Evolutionary conservation across 1,140 invertebrate genomes (phyloP).

Genomic region (Formica selysi): DNA sequence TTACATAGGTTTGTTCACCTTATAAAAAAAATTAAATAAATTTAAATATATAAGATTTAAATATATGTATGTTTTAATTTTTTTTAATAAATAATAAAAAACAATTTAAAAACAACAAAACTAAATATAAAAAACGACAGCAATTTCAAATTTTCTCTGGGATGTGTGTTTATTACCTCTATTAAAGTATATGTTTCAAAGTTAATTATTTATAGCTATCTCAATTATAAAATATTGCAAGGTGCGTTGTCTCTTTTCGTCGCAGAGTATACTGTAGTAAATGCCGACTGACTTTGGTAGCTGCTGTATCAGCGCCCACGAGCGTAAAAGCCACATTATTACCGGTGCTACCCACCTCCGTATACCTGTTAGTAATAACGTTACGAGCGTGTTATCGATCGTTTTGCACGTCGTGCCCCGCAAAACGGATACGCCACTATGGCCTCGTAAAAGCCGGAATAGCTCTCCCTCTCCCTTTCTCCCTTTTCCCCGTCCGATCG

Average conservation of each 20-base stretch:
- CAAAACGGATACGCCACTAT: conserved; percentile 80
- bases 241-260: not conserved
- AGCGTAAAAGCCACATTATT: conserved; percentile 83
- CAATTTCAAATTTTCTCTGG: not conserved
- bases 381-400: conserved; percentile 83
- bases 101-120: not conserved
- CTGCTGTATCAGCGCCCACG: conserved; percentile 73
- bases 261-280: conserved; percentile 38
- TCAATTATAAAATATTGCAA: not conserved
- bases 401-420: conserved; percentile 81
- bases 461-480: conserved; percentile 40
- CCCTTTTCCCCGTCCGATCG: not conserved
- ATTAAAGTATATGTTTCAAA: no score
- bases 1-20: no score
- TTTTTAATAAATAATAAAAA: not conserved
- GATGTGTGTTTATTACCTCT: no score
- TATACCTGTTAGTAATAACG: conserved; percentile 82
- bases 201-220: not conserved
- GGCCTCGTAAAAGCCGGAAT: conserved; percentile 76
- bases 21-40: no score
- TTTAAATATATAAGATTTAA: no score
- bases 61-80: no score
- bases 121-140: not conserved
- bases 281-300: conserved; percentile 72
- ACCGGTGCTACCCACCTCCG: conserved; percentile 76